Evolutionary conservation across 2,888 invertebrate species (phyloP), one percentile per base, ranked within the genome.

Genomic region (Oscheius sp.): DNA sequence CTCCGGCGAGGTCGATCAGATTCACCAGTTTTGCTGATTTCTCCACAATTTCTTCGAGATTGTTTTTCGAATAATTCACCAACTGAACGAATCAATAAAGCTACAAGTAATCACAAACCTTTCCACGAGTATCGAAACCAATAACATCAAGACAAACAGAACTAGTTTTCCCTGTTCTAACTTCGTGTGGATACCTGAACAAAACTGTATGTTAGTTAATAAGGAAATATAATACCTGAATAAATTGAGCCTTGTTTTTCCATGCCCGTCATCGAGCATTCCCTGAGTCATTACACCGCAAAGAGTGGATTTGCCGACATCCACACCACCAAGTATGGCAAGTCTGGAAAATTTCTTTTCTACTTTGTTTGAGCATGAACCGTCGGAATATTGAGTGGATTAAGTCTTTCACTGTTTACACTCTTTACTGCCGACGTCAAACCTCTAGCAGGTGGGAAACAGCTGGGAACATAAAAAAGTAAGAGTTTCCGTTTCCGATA

Each of bases 221-320:
- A 32, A 14, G n/a, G 5, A 17, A 24, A 22, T 14, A 28, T 5
- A 20, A 30, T 47, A 75, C 72, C 79, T 41, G 87, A 99, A 94
- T 91, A 98, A 93, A 88, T 96, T 97, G 8, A 97, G 89, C 0
- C 98, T 90, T 0, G 97, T 95, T 83, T 93, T 91, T 5, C 98
- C 84, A 28, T 80, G 89, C 0, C 97, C 97, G 88, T 97, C 96
- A 87, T 98, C 97, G 70, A 94, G 89, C 86, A 93, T 93, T 28
- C 96, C 95, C 88, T 96, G 95, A 0, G 96, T 96, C 32, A 98
- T 88, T 0, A 97, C 96, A 12, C 97, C 97, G 32, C 96, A 90
- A 33, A 97, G 89, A 0, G 96, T 97, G 5, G 95, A 95, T 87
- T 97, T 97, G 28, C 78, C 78, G 2, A 80, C 94, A 88, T 95